Evolutionary conservation across 2,113 vertebrate genomes (phyloP).

Genomic region (Dissostichus mawsoni): DNA sequence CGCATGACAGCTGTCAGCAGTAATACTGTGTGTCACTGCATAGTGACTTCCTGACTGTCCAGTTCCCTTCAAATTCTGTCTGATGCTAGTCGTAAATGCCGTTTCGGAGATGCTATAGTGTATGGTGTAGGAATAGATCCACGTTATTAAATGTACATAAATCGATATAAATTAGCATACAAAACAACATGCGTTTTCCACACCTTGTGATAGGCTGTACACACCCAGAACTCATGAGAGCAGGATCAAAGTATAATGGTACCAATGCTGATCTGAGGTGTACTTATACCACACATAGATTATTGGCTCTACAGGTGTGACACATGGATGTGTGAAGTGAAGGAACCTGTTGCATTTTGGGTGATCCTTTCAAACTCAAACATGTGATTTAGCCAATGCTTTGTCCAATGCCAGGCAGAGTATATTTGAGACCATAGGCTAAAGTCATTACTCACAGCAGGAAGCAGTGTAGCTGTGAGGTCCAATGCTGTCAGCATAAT

Average conservation of each 20-base stretch:
- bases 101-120: no score
- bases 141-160: background rate
- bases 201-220: background rate
- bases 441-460: background rate
- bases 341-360: constrained; percentile 1
- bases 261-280: background rate
- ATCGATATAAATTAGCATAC: background rate
- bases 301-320: background rate
- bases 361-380: background rate
- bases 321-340: background rate
- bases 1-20: no score
- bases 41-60: no score
- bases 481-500: background rate
- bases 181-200: background rate
- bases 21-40: no score
- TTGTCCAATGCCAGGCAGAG: background rate
- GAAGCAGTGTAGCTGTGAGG: background rate
- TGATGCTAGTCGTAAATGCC: no score
- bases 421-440: constrained; percentile 1
- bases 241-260: background rate
- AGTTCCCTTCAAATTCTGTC: no score
- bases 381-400: background rate
- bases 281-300: background rate
- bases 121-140: background rate
- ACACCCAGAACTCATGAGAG: background rate